These are phyloP conservation scores for Melanaphis sacchari DNA, from an alignment of 1,140 invertebrate genomes.

Conservation along the genomic window DNA sequence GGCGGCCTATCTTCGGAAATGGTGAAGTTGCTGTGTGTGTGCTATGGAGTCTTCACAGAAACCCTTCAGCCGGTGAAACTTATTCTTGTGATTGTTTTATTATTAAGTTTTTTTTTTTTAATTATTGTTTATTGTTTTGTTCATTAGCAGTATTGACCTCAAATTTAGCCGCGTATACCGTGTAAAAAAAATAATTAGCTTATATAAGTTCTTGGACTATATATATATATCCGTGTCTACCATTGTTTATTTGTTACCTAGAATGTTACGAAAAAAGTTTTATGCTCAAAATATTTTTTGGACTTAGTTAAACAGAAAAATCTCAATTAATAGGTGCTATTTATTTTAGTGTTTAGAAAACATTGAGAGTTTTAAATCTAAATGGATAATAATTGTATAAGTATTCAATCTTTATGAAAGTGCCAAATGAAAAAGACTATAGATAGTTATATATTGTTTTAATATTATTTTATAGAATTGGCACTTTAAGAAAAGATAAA, in stretches of 20 bases:
- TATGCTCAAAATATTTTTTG: slow-evolving; percentile 53
- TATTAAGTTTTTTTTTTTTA: not conserved
- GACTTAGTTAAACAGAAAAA: slow-evolving; percentile 20
- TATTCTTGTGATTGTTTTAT: slow-evolving; percentile 38
- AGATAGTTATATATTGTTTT: not conserved
- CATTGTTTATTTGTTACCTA: slow-evolving; percentile 50
- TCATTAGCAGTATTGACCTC: not conserved
- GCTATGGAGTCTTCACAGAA: not conserved
- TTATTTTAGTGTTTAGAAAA: slow-evolving; percentile 36
- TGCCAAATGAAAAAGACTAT: slow-evolving; percentile 40
- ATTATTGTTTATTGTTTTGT: slow-evolving; percentile 7
- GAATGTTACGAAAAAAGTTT: slow-evolving; percentile 36
- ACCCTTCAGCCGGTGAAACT: not conserved
- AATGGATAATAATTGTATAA: slow-evolving; percentile 16
- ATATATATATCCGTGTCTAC: not conserved
- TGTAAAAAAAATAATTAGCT: slow-evolving; percentile 18
- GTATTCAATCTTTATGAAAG: slow-evolving; percentile 24
- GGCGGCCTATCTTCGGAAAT: slow-evolving; percentile 43
- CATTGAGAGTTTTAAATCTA: not conserved
- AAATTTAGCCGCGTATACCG: not conserved
- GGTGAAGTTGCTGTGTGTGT: slow-evolving; percentile 19
- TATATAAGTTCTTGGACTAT: not conserved
- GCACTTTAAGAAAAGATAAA: not conserved
- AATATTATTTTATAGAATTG: slow-evolving; percentile 29
- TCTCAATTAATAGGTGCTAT: slow-evolving; percentile 53